These are phyloP conservation scores for Alosa alosa DNA, from an alignment of 2,113 vertebrate genomes.

Conservation along the genomic window DNA sequence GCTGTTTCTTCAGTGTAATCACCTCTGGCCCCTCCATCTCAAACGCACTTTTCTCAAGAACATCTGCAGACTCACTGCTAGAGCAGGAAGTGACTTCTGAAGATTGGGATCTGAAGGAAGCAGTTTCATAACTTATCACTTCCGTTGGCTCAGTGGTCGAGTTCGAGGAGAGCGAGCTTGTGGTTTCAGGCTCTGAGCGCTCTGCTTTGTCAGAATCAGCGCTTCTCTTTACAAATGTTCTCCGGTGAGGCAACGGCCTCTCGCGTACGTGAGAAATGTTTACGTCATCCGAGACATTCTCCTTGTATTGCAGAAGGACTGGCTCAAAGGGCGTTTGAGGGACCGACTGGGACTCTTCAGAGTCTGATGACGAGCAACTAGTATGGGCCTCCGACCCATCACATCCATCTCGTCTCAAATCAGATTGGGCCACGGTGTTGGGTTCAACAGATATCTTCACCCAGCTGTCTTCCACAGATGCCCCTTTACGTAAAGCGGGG, in stretches of 20 bases:
- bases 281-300: neutral
- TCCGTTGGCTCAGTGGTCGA: neutral
- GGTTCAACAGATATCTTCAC: slow-evolving; percentile 27
- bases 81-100: neutral
- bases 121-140: neutral
- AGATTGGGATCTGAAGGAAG: neutral
- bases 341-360: neutral
- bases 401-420: neutral
- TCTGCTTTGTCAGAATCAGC: neutral
- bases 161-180: neutral
- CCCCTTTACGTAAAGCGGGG: slow-evolving; percentile 23
- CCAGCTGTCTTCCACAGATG: slow-evolving; percentile 33
- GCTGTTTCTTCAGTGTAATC: neutral
- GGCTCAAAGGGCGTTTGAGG: neutral
- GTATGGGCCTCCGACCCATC: neutral
- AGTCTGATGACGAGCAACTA: neutral
- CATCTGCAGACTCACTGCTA: neutral
- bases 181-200: neutral
- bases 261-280: neutral
- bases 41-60: neutral
- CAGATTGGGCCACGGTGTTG: neutral
- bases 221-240: neutral
- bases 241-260: neutral
- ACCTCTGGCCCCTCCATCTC: neutral
- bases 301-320: neutral